Evolutionary conservation across 2,888 invertebrate genomes (phyloP), one percentile per base, ranked within the genome.

Genomic region (Agrochola macilenta): DNA sequence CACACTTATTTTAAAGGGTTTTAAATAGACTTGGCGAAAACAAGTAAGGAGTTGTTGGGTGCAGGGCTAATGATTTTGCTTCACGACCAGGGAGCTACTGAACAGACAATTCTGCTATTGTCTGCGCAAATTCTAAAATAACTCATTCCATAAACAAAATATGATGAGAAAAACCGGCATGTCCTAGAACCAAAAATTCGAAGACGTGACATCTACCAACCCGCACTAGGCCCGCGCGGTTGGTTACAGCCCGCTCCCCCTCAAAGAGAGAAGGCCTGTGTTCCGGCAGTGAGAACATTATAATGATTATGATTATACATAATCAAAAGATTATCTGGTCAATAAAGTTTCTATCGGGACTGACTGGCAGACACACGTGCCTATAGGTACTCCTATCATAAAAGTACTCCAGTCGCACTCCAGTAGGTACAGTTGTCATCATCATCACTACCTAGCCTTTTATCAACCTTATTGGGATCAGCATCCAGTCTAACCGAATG

Each of bases 1-100:
- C 54, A 78, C 69, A 70, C 64, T 54, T n/a, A 14, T n/a, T 39
- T 52, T 1, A 46, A 58, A 69, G 7, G 39, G 8, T 23, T 58
- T 9, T 43, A 35, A 2, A n/a, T 54, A 39, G 23, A n/a, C 17
- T 30, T 26, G 23, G 17, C 5, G 49, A 39, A n/a, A 11, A 17
- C 20, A 46, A 17, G 1, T n/a, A 7, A 17, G 11, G 1, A 9
- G 0, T 20, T 35, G 5, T 58, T n/a, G 17, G 12, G 63, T 30
- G 4, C n/a, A 46, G 46, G 11, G 23, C 5, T 14, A n/a, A 17
- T n/a, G 4, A 46, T 61, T 17, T 70, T 46, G 26, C 9, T 64
- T 46, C 20, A 26, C 65, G 17, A 43, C 17, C 12, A 8, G 1
- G 17, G 23, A 43, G 5, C 14, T 26, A 60, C 3, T 43, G 26